phyloP scores from a whole-genome alignment of 2,797 vertebrate genomes.

The Bryconaethiops microstoma region DNA sequence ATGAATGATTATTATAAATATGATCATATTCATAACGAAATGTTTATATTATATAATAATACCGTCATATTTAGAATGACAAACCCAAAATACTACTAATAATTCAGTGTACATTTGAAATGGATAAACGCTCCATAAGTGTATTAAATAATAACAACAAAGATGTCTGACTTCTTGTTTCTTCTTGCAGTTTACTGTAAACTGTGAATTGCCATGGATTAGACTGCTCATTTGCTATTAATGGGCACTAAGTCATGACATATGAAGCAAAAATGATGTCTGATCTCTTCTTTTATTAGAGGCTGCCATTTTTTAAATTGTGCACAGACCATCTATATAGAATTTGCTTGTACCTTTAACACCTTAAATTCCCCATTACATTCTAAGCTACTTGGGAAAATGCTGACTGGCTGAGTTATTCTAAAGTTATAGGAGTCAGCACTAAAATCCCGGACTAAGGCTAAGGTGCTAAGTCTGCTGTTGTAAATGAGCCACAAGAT shows the following conservation, averaged over 20 bases:
- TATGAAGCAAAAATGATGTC: background rate
- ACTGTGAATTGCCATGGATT: background rate
- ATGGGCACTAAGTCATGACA: background rate
- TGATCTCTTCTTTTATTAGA: background rate
- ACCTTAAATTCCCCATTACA: background rate
- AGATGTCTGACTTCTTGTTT: no score
- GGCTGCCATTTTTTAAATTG: background rate
- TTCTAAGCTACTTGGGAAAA: background rate
- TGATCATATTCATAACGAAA: no score
- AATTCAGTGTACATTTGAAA: no score
- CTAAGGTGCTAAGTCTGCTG: background rate
- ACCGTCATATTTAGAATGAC: no score
- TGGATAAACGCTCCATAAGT: no score
- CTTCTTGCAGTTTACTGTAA: background rate
- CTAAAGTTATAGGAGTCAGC: background rate
- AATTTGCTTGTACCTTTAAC: background rate
- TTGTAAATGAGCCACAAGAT: background rate
- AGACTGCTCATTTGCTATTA: background rate
- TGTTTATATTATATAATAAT: no score
- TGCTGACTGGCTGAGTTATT: background rate
- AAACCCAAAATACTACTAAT: no score
- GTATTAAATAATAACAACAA: no score
- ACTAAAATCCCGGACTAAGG: background rate
- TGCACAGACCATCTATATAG: background rate
- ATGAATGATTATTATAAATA: no score